Conservation (phyloP, 2,113 vertebrate species). For the Pipa parva region DNA sequence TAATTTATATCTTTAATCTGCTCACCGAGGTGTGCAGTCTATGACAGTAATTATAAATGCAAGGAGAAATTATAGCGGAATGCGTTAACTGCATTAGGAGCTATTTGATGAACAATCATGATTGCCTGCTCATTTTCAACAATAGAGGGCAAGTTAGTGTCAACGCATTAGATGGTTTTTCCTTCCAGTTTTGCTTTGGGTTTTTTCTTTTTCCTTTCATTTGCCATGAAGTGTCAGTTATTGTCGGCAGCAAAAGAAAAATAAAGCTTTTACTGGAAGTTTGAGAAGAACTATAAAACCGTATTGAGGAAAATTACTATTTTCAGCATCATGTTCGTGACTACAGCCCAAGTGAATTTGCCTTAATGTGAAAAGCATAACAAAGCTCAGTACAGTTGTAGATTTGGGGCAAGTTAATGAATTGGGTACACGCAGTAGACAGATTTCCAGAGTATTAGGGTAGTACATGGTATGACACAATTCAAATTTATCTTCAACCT, state of each 20-base stretch:
- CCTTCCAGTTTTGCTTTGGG: conserved; percentile 76
- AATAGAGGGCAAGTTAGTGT: conserved; percentile 98
- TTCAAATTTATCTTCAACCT: no score
- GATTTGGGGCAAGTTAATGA: no score
- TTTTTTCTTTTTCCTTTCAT: conserved; percentile 57
- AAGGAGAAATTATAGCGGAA: conserved; percentile 99
- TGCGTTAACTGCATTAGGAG: conserved; percentile 99
- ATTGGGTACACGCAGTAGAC: no score
- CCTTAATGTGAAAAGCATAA: no score
- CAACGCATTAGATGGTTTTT: conserved; percentile 87
- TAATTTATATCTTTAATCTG: conserved; percentile 99
- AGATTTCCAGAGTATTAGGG: no score
- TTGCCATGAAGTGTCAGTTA: conserved; percentile 93
- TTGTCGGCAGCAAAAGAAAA: conserved; percentile 82
- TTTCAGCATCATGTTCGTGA: no score
- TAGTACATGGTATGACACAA: no score
- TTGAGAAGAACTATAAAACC: neutral
- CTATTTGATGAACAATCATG: conserved; percentile 97
- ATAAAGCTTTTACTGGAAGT: conserved; percentile 68
- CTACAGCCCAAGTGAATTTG: no score
- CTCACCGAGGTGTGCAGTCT: conserved; percentile 99
- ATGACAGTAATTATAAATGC: conserved; percentile 99
- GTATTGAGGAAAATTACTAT: no score
- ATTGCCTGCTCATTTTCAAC: conserved; percentile 95
- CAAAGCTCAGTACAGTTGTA: no score